Evolutionary conservation across 1,140 invertebrate species (phyloP).

Genomic region (Aphelinus atriplicis): DNA sequence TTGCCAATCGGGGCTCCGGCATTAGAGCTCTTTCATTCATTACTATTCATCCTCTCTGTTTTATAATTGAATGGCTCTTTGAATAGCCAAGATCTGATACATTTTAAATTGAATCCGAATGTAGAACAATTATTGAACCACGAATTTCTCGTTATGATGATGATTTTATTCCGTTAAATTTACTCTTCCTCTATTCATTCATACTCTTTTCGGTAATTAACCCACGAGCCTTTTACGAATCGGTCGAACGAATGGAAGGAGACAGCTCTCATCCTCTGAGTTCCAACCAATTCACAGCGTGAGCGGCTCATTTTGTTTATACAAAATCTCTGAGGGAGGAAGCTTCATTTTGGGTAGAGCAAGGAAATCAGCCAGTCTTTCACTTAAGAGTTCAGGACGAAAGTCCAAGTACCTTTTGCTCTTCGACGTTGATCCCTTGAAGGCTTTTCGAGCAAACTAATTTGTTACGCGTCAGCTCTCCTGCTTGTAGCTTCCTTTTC

Average conservation of each 20-base stretch:
- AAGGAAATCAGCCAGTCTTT: no score
- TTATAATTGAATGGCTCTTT: no score
- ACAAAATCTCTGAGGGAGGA: conserved; percentile 3
- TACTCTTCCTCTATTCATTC: neutral
- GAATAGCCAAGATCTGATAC: no score
- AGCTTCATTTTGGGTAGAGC: neutral
- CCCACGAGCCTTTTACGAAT: conserved; percentile 6
- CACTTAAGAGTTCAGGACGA: neutral
- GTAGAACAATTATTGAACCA: no score
- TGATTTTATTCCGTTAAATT: neutral
- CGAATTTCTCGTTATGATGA: no score
- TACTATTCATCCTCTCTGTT: no score
- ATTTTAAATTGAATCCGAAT: no score
- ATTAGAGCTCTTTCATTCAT: no score
- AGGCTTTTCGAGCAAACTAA: neutral
- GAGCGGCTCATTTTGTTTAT: neutral
- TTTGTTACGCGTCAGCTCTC: conserved; percentile 8
- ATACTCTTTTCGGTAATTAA: neutral
- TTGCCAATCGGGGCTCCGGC: no score
- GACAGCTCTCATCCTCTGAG: neutral
- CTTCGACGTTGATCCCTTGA: neutral
- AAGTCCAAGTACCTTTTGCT: neutral
- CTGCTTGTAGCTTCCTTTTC: neutral
- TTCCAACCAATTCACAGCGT: neutral
- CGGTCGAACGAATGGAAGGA: neutral